Percentiles rank a stretch among this genome's conserved stretches.
These are phyloP conservation scores for Cylloceria caligata DNA, from an alignment of 2,888 invertebrate genomes.

Conservation along the genomic window DNA sequence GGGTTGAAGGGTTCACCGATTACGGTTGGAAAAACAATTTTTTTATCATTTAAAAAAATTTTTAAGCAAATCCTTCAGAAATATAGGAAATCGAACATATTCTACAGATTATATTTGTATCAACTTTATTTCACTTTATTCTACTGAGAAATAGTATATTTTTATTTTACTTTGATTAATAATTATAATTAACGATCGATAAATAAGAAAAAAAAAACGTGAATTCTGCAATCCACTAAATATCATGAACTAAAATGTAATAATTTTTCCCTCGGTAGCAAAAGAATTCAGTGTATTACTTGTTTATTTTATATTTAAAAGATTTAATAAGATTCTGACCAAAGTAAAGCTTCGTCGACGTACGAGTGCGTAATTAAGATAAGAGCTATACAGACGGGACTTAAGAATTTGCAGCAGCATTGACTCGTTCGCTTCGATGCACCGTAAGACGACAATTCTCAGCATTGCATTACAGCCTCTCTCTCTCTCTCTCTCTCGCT, in stretches of 20 bases:
- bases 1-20: no score
- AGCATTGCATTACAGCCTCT: slow-evolving; percentile 40
- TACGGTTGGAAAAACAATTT: no score
- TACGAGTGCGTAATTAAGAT: slow-evolving; percentile 65
- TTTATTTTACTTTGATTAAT: no score
- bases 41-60: no score
- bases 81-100: no score
- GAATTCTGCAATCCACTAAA: background rate
- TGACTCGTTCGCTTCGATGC: slow-evolving; percentile 67
- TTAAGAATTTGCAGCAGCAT: slow-evolving; percentile 65
- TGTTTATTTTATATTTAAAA: background rate
- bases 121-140: background rate
- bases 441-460: slow-evolving; percentile 64
- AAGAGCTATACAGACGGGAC: slow-evolving; percentile 47
- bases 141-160: no score
- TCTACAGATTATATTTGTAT: background rate
- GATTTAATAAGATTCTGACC: slow-evolving; percentile 26
- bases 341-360: slow-evolving; percentile 38
- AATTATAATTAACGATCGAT: no score
- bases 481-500: slow-evolving; percentile 1
- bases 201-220: background rate
- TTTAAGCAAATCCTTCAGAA: no score
- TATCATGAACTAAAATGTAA: no score
- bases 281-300: no score
- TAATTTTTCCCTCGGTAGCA: no score